Conservation (phyloP, 2,797 vertebrate genomes). For the Scolopax rusticola region DNA sequence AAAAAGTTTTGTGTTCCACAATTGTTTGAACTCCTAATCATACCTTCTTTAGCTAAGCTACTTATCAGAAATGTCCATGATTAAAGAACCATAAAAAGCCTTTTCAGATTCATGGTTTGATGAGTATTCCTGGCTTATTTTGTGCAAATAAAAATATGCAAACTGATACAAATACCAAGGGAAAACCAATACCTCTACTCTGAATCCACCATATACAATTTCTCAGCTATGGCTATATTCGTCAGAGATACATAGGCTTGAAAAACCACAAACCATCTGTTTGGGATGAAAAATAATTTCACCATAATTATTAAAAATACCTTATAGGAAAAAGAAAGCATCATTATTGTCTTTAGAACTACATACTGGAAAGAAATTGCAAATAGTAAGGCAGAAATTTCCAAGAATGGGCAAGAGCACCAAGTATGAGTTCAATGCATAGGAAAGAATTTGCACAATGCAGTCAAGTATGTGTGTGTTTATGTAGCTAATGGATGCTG, state of each 20-base stretch:
- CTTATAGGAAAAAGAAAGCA: background rate
- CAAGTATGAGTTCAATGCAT: background rate
- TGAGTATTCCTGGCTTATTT: background rate
- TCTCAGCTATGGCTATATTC: background rate
- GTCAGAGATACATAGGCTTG: background rate
- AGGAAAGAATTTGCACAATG: background rate
- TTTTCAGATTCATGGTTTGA: background rate
- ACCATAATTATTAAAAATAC: background rate
- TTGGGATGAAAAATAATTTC: slow-evolving; percentile 21
- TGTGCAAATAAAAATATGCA: background rate
- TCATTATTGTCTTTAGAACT: background rate
- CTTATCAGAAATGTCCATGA: background rate
- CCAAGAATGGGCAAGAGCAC: background rate
- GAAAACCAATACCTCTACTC: background rate
- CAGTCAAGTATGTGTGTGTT: background rate
- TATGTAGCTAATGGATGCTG: background rate
- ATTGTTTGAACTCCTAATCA: background rate
- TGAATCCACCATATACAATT: background rate
- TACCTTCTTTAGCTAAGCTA: background rate
- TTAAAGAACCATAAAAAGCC: background rate
- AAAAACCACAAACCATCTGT: background rate
- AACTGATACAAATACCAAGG: background rate
- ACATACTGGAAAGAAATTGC: background rate
- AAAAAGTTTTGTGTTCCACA: background rate
- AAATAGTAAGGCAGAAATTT: background rate